Percentiles rank a stretch among this genome's conserved stretches.
Conservation (phyloP, 2,113 vertebrate genomes). For the Indicator indicator region DNA sequence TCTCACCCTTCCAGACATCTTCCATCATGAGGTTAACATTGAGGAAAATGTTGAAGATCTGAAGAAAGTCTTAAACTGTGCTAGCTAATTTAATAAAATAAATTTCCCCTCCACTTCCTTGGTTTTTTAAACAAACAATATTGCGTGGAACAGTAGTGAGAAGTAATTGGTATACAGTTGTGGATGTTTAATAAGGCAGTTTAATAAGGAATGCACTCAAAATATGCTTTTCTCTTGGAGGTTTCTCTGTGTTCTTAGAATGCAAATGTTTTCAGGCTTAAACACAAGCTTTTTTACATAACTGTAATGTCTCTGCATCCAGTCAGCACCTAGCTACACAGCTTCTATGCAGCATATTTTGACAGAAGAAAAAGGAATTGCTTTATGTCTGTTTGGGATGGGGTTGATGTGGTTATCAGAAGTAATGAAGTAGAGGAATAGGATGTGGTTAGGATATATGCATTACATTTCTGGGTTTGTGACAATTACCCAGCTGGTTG, state of each 20-base stretch:
- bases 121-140: neutral
- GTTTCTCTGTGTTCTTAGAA: neutral
- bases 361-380: neutral
- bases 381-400: neutral
- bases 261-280: neutral
- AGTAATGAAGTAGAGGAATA: neutral
- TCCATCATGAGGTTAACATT: neutral
- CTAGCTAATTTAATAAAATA: neutral
- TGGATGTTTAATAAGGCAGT: neutral
- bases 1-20: neutral
- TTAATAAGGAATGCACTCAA: neutral
- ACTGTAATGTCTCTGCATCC: neutral
- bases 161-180: neutral
- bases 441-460: neutral
- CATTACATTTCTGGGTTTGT: neutral
- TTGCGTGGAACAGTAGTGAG: neutral
- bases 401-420: neutral
- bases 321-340: neutral
- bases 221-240: neutral
- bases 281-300: neutral
- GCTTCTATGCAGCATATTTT: neutral
- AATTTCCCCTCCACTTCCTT: neutral
- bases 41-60: neutral
- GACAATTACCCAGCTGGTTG: neutral
- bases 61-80: neutral